A percentile compares a stretch with the other conserved stretches of the same genome.
Conservation (phyloP, 2,113 vertebrate species). For the Apteryx owenii region DNA sequence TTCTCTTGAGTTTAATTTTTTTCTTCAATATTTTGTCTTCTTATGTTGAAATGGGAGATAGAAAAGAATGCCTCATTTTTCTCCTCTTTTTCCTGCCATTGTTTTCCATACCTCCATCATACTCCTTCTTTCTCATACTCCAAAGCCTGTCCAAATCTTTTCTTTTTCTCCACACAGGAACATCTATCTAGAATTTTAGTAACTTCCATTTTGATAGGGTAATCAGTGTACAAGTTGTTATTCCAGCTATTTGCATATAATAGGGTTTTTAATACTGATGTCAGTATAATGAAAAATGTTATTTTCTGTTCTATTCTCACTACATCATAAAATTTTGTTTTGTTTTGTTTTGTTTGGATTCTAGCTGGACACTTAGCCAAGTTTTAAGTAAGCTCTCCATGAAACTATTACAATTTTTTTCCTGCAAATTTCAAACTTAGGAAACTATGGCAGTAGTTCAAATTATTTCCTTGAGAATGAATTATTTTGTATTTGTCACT, state of each 20-base stretch:
- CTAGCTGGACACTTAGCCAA: neutral
- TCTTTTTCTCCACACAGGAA: neutral
- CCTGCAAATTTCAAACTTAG: neutral
- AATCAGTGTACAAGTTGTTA: neutral
- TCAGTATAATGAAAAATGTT: neutral
- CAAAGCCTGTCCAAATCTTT: neutral
- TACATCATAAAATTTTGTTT: neutral
- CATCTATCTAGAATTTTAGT: neutral
- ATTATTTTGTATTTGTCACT: neutral
- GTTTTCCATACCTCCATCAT: fast-evolving
- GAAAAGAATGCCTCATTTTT: neutral
- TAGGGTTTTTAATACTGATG: neutral
- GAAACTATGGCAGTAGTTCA: neutral
- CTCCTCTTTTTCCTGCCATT: neutral
- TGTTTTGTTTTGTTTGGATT: neutral
- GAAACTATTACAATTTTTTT: neutral
- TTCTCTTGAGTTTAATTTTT: neutral
- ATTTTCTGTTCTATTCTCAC: neutral
- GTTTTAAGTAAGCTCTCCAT: neutral
- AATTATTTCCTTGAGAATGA: neutral
- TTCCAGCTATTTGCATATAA: neutral
- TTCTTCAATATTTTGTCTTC: neutral
- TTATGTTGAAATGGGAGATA: neutral
- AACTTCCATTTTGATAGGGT: neutral
- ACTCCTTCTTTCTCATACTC: neutral